phyloP scores from a whole-genome alignment of 1,140 invertebrate species.

The Bombus soroeensis region DNA sequence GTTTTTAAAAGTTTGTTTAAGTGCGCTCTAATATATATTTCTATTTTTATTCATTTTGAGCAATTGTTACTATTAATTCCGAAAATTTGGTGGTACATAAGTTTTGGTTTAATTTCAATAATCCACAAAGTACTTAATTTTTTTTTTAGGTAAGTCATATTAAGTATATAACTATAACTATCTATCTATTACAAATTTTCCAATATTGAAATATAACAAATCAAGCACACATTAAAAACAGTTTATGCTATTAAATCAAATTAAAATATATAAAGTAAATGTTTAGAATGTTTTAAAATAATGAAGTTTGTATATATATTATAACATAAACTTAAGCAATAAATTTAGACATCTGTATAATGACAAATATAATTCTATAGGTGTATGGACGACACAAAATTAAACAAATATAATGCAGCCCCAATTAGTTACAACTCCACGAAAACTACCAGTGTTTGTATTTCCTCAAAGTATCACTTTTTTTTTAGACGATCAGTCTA shows the following conservation, averaged over 20 bases:
- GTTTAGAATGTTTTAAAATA: background rate
- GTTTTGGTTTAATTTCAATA: constrained; percentile 8
- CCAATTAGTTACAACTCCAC: constrained; percentile 64
- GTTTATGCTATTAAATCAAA: background rate
- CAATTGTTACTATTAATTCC: background rate
- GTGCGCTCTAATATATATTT: background rate
- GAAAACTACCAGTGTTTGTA: constrained; percentile 90
- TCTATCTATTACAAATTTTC: background rate
- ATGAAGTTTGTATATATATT: background rate
- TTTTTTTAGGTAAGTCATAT: constrained; percentile 33
- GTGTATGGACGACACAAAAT: constrained; percentile 53
- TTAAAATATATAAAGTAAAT: background rate
- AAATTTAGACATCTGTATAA: background rate
- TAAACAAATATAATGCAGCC: constrained; percentile 71
- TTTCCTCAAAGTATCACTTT: constrained; percentile 91
- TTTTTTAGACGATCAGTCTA: constrained; percentile 89
- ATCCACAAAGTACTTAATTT: background rate
- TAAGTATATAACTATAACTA: background rate
- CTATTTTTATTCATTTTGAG: background rate
- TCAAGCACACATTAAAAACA: background rate
- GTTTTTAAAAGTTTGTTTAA: background rate
- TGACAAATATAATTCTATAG: constrained; percentile 73
- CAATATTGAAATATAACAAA: background rate
- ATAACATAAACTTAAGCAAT: background rate
- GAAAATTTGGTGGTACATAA: background rate